A percentile compares a stretch with the other conserved stretches of the same genome.
phyloP scores from a whole-genome alignment of 2,797 vertebrate species.

The Chelon labrosus region DNA sequence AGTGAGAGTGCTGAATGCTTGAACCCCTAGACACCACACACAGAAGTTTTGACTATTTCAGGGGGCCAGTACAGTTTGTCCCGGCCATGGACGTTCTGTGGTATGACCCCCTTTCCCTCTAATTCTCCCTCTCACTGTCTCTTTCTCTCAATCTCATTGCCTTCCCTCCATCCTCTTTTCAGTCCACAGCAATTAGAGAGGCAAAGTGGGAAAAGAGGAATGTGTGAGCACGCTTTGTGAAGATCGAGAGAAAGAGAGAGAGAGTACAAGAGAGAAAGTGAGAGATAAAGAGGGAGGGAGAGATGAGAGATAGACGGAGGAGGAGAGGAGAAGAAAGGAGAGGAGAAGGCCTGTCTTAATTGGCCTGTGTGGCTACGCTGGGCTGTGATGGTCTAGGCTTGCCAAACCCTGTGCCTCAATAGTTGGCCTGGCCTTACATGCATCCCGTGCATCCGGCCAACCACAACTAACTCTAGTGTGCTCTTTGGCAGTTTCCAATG shows the following conservation, averaged over 20 bases:
- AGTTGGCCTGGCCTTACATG: conserved; percentile 83
- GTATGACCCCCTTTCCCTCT: conserved; percentile 81
- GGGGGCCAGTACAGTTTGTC: conserved; percentile 78
- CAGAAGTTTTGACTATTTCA: conserved; percentile 62
- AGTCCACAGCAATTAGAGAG: conserved; percentile 86
- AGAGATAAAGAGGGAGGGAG: conserved; percentile 70
- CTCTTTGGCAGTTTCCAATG: conserved; percentile 84
- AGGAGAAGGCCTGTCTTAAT: conserved; percentile 78
- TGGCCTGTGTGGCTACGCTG: conserved; percentile 81
- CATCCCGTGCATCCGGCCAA: conserved; percentile 87
- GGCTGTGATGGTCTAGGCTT: conserved; percentile 74
- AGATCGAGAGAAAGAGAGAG: conserved; percentile 71
- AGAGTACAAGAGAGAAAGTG: conserved; percentile 70
- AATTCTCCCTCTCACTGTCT: conserved; percentile 74
- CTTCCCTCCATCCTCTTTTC: conserved; percentile 80
- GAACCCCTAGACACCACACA: conserved; percentile 29
- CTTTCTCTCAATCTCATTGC: conserved; percentile 77
- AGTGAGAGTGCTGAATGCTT: conserved; percentile 20
- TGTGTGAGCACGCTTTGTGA: conserved; percentile 83
- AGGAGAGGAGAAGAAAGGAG: conserved; percentile 73
- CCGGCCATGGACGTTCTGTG: conserved; percentile 67
- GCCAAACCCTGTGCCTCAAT: conserved; percentile 85
- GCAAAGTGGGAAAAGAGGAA: conserved; percentile 82
- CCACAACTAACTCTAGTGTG: conserved; percentile 86
- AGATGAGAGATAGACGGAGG: conserved; percentile 75